These are phyloP conservation scores for Brachirus orientalis DNA, from an alignment of 2,113 vertebrate species.

Conservation along the genomic window DNA sequence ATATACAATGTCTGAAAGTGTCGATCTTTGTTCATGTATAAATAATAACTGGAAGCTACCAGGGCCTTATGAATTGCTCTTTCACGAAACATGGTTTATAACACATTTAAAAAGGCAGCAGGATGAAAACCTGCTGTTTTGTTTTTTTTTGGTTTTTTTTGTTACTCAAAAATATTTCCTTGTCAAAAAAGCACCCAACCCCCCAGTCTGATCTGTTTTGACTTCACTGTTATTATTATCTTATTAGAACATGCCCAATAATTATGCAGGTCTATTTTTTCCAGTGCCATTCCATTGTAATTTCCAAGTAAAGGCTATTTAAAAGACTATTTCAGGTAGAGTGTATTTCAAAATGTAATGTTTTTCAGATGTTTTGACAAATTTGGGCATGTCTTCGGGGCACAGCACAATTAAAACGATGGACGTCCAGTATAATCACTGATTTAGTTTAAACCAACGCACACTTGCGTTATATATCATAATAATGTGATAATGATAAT, in stretches of 20 bases:
- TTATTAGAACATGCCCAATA: not conserved
- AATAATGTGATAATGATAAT: too few relatives aligned
- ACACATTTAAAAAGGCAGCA: too few relatives aligned
- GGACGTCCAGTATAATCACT: too few relatives aligned
- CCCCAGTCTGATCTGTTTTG: not conserved
- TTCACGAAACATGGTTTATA: too few relatives aligned
- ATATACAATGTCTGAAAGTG: conserved; percentile 40
- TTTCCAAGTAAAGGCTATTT: not conserved
- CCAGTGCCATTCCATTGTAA: not conserved
- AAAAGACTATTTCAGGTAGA: not conserved
- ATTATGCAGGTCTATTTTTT: not conserved
- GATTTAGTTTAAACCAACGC: not conserved
- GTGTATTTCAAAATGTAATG: not conserved
- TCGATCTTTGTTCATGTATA: not conserved
- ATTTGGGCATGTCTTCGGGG: too few relatives aligned
- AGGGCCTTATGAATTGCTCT: too few relatives aligned
- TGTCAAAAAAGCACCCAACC: too few relatives aligned
- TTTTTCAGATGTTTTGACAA: too few relatives aligned
- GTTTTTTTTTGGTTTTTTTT: too few relatives aligned
- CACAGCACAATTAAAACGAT: too few relatives aligned
- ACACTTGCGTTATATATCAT: not conserved
- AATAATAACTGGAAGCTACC: not conserved
- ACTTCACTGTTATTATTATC: not conserved
- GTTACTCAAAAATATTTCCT: too few relatives aligned
- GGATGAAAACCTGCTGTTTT: too few relatives aligned